Evolutionary conservation across 2,113 vertebrate genomes (phyloP), one percentile per base, ranked within the genome.

Genomic region (Oreotragus oreotragus): DNA sequence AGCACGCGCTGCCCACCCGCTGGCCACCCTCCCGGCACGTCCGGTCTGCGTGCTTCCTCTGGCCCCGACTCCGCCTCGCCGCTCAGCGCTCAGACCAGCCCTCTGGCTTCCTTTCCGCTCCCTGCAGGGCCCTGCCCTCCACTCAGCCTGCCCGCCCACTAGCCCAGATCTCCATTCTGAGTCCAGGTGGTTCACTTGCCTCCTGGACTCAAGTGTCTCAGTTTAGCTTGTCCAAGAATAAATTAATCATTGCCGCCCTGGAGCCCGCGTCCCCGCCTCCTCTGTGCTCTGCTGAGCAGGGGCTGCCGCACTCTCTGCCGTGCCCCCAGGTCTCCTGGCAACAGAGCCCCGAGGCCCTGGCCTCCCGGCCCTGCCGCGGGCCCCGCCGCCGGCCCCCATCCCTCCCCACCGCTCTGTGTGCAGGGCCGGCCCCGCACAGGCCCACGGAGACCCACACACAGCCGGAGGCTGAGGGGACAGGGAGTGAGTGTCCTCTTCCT

Each of bases 81-180:
- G 2, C 73, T 45, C 6, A 2, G 27, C 15, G 43, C 14, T 43
- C 76, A 16, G 76, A 47, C 43, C 76, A 45, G 43, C 76, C 27
- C 14, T 33, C 79, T 53, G 79, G 47, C 11, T n/a, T 49, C 33
- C 2, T 15, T 12, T 2, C 43, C n/a, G 43, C 19, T 51, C 17
- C 9, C 36, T 28, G 36, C 51, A 15, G 94, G 49, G 36, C 33
- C 5, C 33, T 45, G 77, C 12, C 85, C 84, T 66, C 70, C 8
- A 4, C 8, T 55, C 58, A 15, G 62, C 73, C 55, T 7, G 7
- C 9, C 55, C 53, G 64, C 94, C 96, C 97, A 90, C 36, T 92
- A 95, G 94, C 97, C 96, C 95, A 96, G 91, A 96, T 98, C 96
- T 97, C 91, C 94, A 30, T 88, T 97, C 96, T 95, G 95, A 90